Evolutionary conservation across 2,888 invertebrate species (phyloP).

Genomic region (Caenorhabditis sp.): DNA sequence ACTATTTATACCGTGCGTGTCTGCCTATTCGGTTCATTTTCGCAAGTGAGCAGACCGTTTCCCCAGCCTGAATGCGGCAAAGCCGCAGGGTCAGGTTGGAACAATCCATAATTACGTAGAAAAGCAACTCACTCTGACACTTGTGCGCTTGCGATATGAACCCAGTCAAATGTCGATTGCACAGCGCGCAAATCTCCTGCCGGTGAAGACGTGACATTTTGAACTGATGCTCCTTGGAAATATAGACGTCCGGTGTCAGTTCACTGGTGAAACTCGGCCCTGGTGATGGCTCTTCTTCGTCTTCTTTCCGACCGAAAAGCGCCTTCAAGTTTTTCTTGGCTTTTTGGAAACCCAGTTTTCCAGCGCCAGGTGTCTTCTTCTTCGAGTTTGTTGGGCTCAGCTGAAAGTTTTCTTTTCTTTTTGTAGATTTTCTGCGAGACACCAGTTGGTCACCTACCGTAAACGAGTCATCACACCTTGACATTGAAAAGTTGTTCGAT

Average conservation of each 20-base stretch:
- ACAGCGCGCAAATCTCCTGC: constrained; percentile 91
- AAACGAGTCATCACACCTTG: constrained; percentile 59
- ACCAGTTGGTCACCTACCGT: constrained; percentile 20
- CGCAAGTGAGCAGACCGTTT: no score
- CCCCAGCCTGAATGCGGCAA: no score
- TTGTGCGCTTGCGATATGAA: constrained; percentile 85
- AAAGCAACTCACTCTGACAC: constrained; percentile 84
- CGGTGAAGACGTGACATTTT: constrained; percentile 87
- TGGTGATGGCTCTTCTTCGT: constrained; percentile 76
- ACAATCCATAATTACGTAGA: no score
- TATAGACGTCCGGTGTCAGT: constrained; percentile 62
- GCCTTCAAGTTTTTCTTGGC: constrained; percentile 85
- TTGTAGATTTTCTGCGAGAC: no score
- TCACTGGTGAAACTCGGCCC: constrained; percentile 64
- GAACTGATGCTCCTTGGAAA: constrained; percentile 82
- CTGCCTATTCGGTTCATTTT: no score
- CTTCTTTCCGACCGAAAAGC: constrained; percentile 78
- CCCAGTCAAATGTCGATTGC: constrained; percentile 89
- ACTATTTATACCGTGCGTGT: no score
- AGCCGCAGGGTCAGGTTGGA: no score
- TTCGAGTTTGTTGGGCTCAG: constrained; percentile 59
- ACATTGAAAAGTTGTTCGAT: constrained; percentile 67
- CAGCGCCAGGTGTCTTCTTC: constrained; percentile 78
- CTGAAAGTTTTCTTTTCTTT: constrained; percentile 20
- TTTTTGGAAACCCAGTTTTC: constrained; percentile 83